These are phyloP conservation scores for Drosophila repletoides DNA, from an alignment of 1,140 invertebrate genomes.

Conservation along the genomic window DNA sequence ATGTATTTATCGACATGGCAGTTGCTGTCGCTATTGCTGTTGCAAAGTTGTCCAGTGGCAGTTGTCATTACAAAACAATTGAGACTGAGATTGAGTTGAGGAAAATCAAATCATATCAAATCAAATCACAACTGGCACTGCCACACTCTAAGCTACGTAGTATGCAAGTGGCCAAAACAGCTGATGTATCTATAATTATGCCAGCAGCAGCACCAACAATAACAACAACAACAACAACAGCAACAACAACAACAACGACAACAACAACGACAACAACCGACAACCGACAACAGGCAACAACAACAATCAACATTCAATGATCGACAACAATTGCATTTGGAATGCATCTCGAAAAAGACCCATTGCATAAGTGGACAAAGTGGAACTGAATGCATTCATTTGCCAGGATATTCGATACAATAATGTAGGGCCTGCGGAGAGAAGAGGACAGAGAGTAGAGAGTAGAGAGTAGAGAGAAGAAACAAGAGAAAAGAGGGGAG, in stretches of 20 bases:
- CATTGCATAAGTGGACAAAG: constrained; percentile 20
- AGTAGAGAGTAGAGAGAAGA: background rate
- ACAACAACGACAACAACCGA: background rate
- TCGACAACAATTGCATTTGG: constrained; percentile 27
- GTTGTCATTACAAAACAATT: constrained; percentile 77
- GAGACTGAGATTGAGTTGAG: no score
- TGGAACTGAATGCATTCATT: constrained; percentile 4
- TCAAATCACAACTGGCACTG: constrained; percentile 34
- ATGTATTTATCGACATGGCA: constrained; percentile 23
- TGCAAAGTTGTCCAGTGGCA: constrained; percentile 24
- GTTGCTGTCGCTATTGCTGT: constrained; percentile 16
- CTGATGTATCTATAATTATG: constrained; percentile 74
- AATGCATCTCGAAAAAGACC: constrained; percentile 34
- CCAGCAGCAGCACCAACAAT: constrained; percentile 20
- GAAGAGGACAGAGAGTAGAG: background rate
- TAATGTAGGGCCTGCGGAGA: constrained; percentile 44
- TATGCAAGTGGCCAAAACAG: constrained; percentile 54
- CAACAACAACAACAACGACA: background rate
- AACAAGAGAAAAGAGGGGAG: background rate
- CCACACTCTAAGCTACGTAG: constrained; percentile 16
- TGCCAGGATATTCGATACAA: constrained; percentile 71
- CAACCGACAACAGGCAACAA: constrained; percentile 6
- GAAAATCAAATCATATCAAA: constrained; percentile 76
- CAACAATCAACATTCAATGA: constrained; percentile 1
- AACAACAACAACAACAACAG: constrained; percentile 7